Conservation (phyloP, 2,888 invertebrate species). For the Cotesia congregata region DNA sequence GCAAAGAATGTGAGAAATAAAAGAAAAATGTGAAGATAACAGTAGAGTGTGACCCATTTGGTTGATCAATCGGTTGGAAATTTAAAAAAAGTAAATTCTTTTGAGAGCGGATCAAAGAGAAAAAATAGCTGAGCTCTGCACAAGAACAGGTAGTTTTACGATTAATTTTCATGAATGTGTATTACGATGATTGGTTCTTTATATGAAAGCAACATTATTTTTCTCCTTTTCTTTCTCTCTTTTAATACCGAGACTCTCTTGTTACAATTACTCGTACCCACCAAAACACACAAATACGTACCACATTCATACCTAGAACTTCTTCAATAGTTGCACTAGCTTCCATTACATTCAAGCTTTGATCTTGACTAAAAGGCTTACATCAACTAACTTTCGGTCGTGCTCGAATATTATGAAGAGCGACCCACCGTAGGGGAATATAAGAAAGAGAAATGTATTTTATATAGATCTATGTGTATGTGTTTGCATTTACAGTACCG, state of each 20-base stretch:
- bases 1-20: constrained; percentile 13
- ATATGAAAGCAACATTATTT: constrained; percentile 24
- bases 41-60: constrained; percentile 12
- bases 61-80: constrained; percentile 17
- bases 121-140: background rate
- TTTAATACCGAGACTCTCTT: constrained; percentile 14
- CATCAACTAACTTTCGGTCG: constrained; percentile 50
- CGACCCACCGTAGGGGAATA: constrained; percentile 4
- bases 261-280: constrained; percentile 33
- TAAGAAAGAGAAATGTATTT: constrained; percentile 8
- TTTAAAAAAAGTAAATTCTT: constrained; percentile 15
- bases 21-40: background rate
- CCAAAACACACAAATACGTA: constrained; percentile 18
- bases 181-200: constrained; percentile 9
- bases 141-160: background rate
- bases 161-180: constrained; percentile 27
- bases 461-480: background rate
- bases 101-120: constrained; percentile 12
- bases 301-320: constrained; percentile 42
- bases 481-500: background rate
- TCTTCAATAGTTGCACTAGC: constrained; percentile 51
- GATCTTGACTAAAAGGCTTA: constrained; percentile 51
- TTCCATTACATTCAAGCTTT: constrained; percentile 51
- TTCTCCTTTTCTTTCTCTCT: background rate
- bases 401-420: constrained; percentile 44